Base-by-base conservation (phyloP, 2,797 vertebrate species). In the Emys orbicularis region DNA sequence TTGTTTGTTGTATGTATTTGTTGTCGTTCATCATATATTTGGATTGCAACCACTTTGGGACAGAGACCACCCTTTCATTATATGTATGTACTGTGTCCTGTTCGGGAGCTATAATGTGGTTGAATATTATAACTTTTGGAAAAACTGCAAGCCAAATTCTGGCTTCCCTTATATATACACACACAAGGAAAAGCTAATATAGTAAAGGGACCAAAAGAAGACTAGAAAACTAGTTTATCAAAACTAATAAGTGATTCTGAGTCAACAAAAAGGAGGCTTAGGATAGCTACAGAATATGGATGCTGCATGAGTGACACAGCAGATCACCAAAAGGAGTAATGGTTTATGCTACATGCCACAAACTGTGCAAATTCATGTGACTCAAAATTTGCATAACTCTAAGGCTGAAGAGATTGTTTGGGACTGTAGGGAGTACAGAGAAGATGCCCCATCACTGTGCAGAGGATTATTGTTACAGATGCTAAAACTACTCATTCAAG, bases 1-100 rank as follows among this genome's bases (percentile, higher is more conserved):
- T 96, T 96, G 92, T 90, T 96, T 90, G 74, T 84, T 96, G 86
- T 83, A 79, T 96, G 86, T 96, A 96, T 97, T 97, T 90, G 91
- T 25, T 90, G 18, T 11, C 8, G 5, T 72, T 72, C 9, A 23
- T 72, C n/a, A 72, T 37, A 12, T 41, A 90, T 61, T 96, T 59
- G 96, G 94, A 44, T 77, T 77, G 27, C 23, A 77, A 49, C 12
- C 44, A 49, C 15, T 47, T 47, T 77, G 41, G 65, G 44, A 27
- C 44, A 47, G 74, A 12, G 23, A 77, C 27, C 44, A 47, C 13
- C 44, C 8, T 49, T 76, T 47, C 41, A 44, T 49, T 47, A 77
- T 47, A 44, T 77, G 41, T 29, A 44, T 9, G n/a, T 72, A 72
- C 19, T 72, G 65, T 72, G n/a, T 37, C 19, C 19, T 72, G 19